Evolutionary conservation across 2,113 vertebrate genomes (phyloP), one percentile per base, ranked within the genome.

Genomic region (Scomber scombrus): DNA sequence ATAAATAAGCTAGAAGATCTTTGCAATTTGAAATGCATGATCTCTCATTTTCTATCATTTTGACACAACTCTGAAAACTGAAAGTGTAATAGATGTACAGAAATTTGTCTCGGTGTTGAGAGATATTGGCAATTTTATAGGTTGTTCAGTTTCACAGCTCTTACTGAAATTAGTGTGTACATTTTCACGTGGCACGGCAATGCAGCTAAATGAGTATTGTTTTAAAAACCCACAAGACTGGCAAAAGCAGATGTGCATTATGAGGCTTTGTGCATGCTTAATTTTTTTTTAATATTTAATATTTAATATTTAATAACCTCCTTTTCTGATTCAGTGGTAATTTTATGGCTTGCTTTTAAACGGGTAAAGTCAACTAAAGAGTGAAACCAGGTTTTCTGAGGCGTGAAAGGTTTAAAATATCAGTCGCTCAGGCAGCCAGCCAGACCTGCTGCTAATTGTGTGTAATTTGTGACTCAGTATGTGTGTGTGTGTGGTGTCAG

Each of bases 381-480:
- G 40, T 61, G 74, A 84, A 81, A 69, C 31, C 40, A 16, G 31
- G 63, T 58, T 65, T 29, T 55, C 72, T 69, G 51, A 75, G 57
- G 60, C 29, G 60, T 73, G 10, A 69, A 75, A 26, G 57, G 40
- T 78, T 71, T 64, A 56, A 52, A 63, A 11, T 31, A 63, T 75
- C 65, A 75, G 71, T 46, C 12, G 23, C 67, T 47, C 55, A 75
- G 71, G 77, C 78, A 78, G 65, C 55, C 54, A 49, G 57, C 43
- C 82, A 80, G 74, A 72, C 64, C 62, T 57, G 75, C 62, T 75
- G 73, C 71, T 79, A 19, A 23, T 58, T 74, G 75, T 76, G 88
- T 86, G 84, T 69, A 60, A 68, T 73, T 43, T 78, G 86, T 80
- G 81, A 88, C 75, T 90, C 82, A 71, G 43, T 75, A 74, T 78